phyloP scores from a whole-genome alignment of 2,797 vertebrate species.

The Micrastur ruficollis region DNA sequence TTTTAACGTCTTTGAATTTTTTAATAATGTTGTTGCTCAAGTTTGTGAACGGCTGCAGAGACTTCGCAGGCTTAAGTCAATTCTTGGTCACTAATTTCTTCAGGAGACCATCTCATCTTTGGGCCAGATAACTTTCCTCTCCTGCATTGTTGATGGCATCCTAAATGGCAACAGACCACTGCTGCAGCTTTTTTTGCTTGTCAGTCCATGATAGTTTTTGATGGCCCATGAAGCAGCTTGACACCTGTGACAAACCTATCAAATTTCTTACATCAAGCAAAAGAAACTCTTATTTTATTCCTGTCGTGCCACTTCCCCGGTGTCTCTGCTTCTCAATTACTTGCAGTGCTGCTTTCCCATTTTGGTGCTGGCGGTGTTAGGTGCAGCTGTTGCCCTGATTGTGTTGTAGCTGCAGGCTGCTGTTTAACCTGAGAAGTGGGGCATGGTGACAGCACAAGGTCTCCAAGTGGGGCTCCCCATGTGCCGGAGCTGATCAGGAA shows the following conservation, averaged over 20 bases:
- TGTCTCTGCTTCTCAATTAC: not conserved
- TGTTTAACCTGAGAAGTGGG: not conserved
- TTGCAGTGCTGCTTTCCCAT: not conserved
- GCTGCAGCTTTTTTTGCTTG: not conserved
- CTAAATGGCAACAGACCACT: not conserved
- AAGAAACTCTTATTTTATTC: not conserved
- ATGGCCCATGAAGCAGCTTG: not conserved
- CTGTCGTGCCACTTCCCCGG: not conserved
- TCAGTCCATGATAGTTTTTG: not conserved
- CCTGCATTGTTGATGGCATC: not conserved
- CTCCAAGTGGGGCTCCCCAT: not conserved
- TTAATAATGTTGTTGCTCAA: not conserved
- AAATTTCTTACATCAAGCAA: not conserved
- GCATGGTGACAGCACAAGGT: too few species aligned
- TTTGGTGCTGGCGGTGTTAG: accelerated
- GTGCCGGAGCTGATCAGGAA: not conserved
- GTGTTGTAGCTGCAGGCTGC: not conserved
- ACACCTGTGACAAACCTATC: not conserved
- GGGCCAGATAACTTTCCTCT: not conserved
- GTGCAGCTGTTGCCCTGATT: not conserved
- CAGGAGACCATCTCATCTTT: not conserved
- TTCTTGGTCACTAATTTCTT: not conserved
- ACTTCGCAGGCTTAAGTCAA: not conserved
- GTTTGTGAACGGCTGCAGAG: not conserved
- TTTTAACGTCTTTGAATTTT: not conserved